Percentiles rank a stretch among this genome's conserved stretches.
Conservation (phyloP, 2,113 vertebrate species). For the Epinephelus moara region DNA sequence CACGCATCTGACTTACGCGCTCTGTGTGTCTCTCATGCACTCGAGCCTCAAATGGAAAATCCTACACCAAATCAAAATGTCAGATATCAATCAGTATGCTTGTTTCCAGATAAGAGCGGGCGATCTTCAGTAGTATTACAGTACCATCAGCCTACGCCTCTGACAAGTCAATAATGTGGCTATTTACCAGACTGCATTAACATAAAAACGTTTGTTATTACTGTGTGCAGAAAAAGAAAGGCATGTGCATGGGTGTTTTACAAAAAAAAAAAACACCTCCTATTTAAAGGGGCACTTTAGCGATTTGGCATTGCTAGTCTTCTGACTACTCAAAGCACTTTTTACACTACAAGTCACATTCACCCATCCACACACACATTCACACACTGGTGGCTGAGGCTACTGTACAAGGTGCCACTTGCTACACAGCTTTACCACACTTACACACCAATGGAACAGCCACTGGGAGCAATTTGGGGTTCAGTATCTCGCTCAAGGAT, state of each 20-base stretch:
- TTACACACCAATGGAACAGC: too few species aligned
- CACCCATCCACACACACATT: too few species aligned
- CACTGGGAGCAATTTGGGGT: too few species aligned
- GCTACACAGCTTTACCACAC: too few species aligned
- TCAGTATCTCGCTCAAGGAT: too few species aligned
- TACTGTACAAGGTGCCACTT: too few species aligned
- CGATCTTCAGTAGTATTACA: slow-evolving; percentile 27
- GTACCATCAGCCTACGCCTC: slow-evolving; percentile 31
- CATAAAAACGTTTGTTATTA: slow-evolving; percentile 14
- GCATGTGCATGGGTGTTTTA: not conserved
- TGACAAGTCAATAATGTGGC: slow-evolving; percentile 49
- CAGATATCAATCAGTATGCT: slow-evolving; percentile 63
- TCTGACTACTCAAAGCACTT: too few species aligned
- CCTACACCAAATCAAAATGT: slow-evolving; percentile 60
- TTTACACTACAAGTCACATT: too few species aligned
- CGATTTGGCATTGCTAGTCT: not conserved
- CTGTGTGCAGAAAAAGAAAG: not conserved
- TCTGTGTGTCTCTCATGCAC: slow-evolving; percentile 37
- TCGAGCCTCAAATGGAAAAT: slow-evolving; percentile 44
- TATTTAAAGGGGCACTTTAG: not conserved
- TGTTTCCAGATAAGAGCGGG: slow-evolving; percentile 46
- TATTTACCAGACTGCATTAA: slow-evolving; percentile 50
- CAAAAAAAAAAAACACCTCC: not conserved
- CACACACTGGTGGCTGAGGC: too few species aligned
- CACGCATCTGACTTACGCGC: slow-evolving; percentile 19